Evolutionary conservation across 2,113 vertebrate genomes (phyloP), one percentile per base, ranked within the genome.

Genomic region (Mesocricetus auratus): DNA sequence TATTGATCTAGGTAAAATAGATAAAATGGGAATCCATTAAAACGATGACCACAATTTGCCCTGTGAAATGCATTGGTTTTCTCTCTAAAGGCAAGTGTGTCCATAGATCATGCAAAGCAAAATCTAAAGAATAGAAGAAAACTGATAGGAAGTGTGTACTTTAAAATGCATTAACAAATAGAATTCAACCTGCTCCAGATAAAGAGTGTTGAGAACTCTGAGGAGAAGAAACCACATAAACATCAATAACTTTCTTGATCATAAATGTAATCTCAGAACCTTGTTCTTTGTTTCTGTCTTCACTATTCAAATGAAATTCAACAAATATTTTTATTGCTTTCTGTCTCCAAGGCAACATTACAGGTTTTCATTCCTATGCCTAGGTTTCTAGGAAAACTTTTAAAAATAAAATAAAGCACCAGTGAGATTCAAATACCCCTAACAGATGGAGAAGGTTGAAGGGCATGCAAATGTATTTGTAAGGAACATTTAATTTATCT

Each of bases 401-500:
- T 68, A 45, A 93, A 96, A 71, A 73, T 91, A 64, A 97, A 96
- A 96, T 83, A 91, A 87, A 90, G 7, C 33, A 69, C 39, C 16
- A 58, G 7, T 94, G 60, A 90, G 88, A 90, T 96, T 82, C 53
- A 95, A 88, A 96, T 62, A 89, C 85, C 93, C 60, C 64, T 95
- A 94, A 60, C 94, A 96, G 85, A 97, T 93, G 81, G 91, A 92
- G 73, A 95, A 94, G 47, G 58, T 93, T 87, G 90, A 77, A 92
- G 88, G 50, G 31, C 62, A 85, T 66, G 24, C 62, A 93, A 89
- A 88, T 85, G 71, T 95, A 83, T 95, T 93, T 85, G 53, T 79
- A 89, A 89, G 83, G 56, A 93, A 78, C 29, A 58, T 78, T 87
- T 90, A 73, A 90, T 93, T 75, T 91, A 88, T 95, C 50, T 83